These are phyloP conservation scores for Haliclystus octoradiatus DNA, from an alignment of 30 jellyfish, hydroid and myxozoan species.

Conservation along the genomic window DNA sequence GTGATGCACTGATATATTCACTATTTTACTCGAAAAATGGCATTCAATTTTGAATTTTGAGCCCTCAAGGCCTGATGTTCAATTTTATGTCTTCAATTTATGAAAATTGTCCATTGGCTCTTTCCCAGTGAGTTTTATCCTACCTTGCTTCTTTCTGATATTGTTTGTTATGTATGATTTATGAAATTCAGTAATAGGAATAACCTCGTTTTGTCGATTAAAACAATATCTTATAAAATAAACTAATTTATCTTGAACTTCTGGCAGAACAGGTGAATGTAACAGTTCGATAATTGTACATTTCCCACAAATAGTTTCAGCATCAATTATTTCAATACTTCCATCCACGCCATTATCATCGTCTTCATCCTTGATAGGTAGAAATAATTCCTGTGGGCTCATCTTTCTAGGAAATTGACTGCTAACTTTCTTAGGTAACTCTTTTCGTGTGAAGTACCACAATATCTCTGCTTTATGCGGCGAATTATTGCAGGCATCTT, in stretches of 20 bases:
- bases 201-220: constrained; percentile 3
- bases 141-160: not conserved
- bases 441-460: constrained; percentile 43
- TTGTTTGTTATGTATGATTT: not conserved
- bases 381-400: not conserved
- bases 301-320: constrained; percentile 51
- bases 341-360: constrained; percentile 12
- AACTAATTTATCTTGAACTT: not conserved
- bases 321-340: constrained; percentile 65
- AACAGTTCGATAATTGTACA: not conserved
- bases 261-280: not conserved
- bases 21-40: too few species aligned
- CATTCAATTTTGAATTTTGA: too few species aligned
- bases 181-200: not conserved
- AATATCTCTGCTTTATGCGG: constrained; percentile 50
- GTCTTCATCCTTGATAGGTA: not conserved
- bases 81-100: too few species aligned
- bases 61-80: too few species aligned
- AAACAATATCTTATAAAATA: constrained; percentile 33
- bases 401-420: not conserved
- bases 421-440: constrained; percentile 37
- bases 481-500: constrained; percentile 11
- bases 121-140: not conserved
- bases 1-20: too few species aligned
- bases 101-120: too few species aligned